A percentile compares a stretch with the other conserved stretches of the same genome.
These are phyloP conservation scores for Caiman crocodilus DNA, from an alignment of 2,797 vertebrate species.

Conservation along the genomic window DNA sequence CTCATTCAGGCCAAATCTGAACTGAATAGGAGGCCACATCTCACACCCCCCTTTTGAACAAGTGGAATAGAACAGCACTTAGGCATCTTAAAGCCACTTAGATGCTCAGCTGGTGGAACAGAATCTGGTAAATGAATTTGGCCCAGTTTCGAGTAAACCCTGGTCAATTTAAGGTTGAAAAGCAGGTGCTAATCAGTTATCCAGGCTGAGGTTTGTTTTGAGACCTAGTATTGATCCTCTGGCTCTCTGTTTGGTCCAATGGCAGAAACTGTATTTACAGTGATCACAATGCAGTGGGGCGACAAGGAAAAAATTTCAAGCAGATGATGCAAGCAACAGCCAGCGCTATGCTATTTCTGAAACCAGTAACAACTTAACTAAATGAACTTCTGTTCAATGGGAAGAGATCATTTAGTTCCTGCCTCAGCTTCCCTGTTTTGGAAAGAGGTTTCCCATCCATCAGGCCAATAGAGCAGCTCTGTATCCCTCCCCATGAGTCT, in stretches of 20 bases:
- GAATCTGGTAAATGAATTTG: background rate
- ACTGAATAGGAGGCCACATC: no score
- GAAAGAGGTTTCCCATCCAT: background rate
- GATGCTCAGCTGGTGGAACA: no score
- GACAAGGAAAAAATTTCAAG: background rate
- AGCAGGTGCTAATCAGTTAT: background rate
- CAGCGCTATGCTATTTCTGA: background rate
- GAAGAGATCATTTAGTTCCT: background rate
- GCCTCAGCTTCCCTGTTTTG: rapidly evolving
- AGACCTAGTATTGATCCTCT: background rate
- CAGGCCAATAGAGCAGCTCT: background rate
- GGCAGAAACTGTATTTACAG: background rate
- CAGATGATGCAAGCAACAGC: background rate
- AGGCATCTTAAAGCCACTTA: no score
- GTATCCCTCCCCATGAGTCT: background rate
- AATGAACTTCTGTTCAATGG: rapidly evolving
- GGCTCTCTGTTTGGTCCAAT: background rate
- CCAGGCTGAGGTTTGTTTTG: background rate
- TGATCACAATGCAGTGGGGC: background rate
- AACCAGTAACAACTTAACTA: background rate
- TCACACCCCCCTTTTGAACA: no score
- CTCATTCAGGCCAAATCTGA: no score
- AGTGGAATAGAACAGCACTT: no score
- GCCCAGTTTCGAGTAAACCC: background rate
- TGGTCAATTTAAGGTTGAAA: background rate